A percentile compares a stretch with the other conserved stretches of the same genome.
phyloP scores from a whole-genome alignment of 2,797 vertebrate genomes.

The Lophius americanus region DNA sequence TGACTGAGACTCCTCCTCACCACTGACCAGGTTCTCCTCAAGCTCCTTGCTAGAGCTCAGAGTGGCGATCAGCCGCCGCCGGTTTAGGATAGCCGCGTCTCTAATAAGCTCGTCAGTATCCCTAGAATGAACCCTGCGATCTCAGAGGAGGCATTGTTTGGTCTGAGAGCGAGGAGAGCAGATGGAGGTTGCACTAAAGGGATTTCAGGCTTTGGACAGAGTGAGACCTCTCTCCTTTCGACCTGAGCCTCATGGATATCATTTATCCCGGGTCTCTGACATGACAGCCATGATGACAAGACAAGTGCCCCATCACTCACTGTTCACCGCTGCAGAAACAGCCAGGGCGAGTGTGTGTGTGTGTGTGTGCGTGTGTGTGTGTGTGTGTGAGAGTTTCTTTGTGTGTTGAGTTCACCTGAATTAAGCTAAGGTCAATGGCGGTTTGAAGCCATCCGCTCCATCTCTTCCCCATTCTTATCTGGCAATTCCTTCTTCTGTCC shows the following conservation, averaged over 20 bases:
- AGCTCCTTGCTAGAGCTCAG: too few species aligned
- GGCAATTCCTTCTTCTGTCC: constrained; percentile 46
- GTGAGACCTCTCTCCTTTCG: constrained; percentile 11
- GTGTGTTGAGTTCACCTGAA: constrained; percentile 28
- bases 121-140: too few species aligned
- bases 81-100: too few species aligned
- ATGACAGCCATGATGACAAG: constrained; percentile 62
- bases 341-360: neutral
- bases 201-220: constrained; percentile 6
- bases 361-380: neutral
- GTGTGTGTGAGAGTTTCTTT: neutral
- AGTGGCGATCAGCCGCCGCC: too few species aligned
- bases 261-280: constrained; percentile 49
- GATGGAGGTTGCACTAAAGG: neutral
- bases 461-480: constrained; percentile 41
- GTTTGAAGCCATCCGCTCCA: constrained; percentile 36
- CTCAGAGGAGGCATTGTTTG: too few species aligned
- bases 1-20: too few species aligned
- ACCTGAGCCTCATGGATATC: constrained; percentile 30
- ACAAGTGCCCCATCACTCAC: constrained; percentile 60
- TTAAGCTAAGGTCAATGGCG: constrained; percentile 56
- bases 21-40: too few species aligned
- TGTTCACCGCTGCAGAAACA: constrained; percentile 27
- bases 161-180: too few species aligned
- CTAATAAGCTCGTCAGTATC: too few species aligned